These are phyloP conservation scores for Neodiprion fabricii DNA, from an alignment of 1,140 invertebrate genomes.

Conservation along the genomic window DNA sequence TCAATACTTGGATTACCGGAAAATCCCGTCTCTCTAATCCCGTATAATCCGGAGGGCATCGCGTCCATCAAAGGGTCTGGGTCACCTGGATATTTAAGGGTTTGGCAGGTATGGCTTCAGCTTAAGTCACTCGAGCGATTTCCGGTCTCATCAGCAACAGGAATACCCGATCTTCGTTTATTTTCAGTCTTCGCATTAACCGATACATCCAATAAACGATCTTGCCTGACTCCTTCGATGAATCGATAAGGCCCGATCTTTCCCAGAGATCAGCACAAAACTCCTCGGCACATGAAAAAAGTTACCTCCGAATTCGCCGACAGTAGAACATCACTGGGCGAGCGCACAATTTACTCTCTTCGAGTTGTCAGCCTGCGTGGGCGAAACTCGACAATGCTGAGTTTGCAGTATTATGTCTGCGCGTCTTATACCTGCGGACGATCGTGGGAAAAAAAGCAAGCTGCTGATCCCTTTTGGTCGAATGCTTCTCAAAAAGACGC, in stretches of 20 bases:
- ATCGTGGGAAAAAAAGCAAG: conserved; percentile 40
- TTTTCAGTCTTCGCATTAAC: not conserved
- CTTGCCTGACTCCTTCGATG: no score
- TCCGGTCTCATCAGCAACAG: not conserved
- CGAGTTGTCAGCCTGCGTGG: not conserved
- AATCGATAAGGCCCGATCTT: no score
- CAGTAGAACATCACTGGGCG: not conserved
- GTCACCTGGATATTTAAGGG: not conserved
- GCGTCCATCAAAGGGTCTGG: not conserved
- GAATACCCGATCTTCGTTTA: not conserved
- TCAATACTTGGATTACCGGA: not conserved
- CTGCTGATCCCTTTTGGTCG: conserved; percentile 13
- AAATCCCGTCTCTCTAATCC: not conserved
- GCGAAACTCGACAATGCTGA: not conserved
- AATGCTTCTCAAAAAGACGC: not conserved
- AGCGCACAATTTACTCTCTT: not conserved
- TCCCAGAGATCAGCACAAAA: no score
- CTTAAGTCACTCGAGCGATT: not conserved
- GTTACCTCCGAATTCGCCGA: not conserved
- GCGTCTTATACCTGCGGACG: conserved; percentile 17
- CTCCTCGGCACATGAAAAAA: not conserved
- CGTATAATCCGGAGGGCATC: not conserved
- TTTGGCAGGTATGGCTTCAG: not conserved
- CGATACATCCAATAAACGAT: no score
- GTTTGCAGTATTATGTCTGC: conserved; percentile 27